Percentiles rank a stretch among this genome's conserved stretches.
Evolutionary conservation across 2,888 invertebrate genomes (phyloP).

Genomic region (Thumatha senex): DNA sequence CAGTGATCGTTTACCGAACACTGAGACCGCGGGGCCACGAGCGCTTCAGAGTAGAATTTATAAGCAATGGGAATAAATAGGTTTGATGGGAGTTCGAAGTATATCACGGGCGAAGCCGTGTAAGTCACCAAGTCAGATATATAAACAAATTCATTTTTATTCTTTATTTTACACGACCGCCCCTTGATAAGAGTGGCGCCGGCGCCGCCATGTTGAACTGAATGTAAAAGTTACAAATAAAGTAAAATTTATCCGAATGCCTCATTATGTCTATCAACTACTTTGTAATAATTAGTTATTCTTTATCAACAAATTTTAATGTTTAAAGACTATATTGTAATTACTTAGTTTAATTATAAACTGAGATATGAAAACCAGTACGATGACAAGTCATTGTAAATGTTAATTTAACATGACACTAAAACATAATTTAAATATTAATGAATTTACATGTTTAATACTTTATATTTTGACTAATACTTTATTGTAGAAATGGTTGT

Average conservation of each 20-base stretch:
- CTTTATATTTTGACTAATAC: background rate
- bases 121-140: background rate
- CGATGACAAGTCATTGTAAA: slow-evolving; percentile 26
- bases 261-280: slow-evolving; percentile 11
- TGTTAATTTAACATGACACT: too few relatives aligned
- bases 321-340: slow-evolving; percentile 19
- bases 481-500: background rate
- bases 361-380: slow-evolving; percentile 30
- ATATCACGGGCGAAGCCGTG: too few relatives aligned
- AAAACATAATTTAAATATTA: too few relatives aligned
- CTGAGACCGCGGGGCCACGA: too few relatives aligned
- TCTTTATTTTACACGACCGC: background rate
- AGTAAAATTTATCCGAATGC: slow-evolving; percentile 21
- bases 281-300: slow-evolving; percentile 32
- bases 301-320: slow-evolving; percentile 17
- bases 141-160: slow-evolving; percentile 6
- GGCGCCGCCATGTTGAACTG: slow-evolving; percentile 8
- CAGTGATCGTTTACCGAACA: too few relatives aligned
- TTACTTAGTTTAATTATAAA: slow-evolving; percentile 18
- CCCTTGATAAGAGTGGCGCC: slow-evolving; percentile 32
- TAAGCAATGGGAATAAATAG: too few relatives aligned
- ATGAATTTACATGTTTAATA: background rate
- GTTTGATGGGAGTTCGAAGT: too few relatives aligned
- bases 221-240: slow-evolving; percentile 2
- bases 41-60: too few relatives aligned